Conservation (phyloP, 2,113 vertebrate species). For the Ceratotherium simum region DNA sequence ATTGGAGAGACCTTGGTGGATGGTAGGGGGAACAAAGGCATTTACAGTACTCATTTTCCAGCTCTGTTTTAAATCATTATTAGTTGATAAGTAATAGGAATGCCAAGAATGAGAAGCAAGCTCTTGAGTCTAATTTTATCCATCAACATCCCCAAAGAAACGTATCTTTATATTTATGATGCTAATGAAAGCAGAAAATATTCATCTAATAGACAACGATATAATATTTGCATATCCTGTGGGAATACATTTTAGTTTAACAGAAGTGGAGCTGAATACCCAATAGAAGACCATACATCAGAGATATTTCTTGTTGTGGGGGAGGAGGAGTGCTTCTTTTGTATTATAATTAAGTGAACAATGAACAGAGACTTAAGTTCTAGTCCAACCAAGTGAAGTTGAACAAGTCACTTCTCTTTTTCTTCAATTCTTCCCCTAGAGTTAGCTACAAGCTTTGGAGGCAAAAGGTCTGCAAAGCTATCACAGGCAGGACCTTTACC, state of each 20-base stretch:
- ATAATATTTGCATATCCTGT: neutral
- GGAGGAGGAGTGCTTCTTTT: neutral
- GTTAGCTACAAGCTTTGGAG: neutral
- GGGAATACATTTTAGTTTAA: neutral
- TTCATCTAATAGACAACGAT: neutral
- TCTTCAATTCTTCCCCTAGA: neutral
- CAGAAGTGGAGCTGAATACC: neutral
- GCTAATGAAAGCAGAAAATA: neutral
- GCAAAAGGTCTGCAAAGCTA: neutral
- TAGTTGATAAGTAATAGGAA: neutral
- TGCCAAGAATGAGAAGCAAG: neutral
- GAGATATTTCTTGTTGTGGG: neutral
- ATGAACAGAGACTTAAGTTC: neutral
- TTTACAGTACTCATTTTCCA: neutral
- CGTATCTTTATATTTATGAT: neutral
- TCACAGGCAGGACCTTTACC: neutral
- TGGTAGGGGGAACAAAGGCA: neutral
- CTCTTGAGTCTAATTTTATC: neutral
- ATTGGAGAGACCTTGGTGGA: neutral
- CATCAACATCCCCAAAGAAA: neutral
- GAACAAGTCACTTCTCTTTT: neutral
- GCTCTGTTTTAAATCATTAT: neutral
- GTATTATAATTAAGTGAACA: neutral
- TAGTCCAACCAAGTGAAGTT: neutral
- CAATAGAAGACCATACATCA: neutral